A percentile compares a stretch with the other conserved stretches of the same genome.
Evolutionary conservation across 2,113 vertebrate species (phyloP).

Genomic region (Nibea coibor): DNA sequence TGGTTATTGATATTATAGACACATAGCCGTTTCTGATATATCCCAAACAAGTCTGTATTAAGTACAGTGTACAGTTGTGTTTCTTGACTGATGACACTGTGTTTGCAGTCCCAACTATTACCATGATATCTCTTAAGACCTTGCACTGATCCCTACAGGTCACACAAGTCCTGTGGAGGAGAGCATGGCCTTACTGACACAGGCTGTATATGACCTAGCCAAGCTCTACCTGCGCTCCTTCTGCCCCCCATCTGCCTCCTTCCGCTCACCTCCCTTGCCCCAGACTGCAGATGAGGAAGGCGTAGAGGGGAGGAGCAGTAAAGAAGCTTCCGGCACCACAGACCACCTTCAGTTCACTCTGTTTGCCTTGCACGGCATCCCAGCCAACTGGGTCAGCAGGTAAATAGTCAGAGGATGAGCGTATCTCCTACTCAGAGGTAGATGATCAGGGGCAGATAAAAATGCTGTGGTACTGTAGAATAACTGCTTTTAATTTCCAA

Average conservation of each 20-base stretch:
- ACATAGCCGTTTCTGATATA: background rate
- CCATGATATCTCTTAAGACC: background rate
- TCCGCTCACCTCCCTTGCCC: constrained; percentile 44
- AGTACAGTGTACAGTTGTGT: too few species aligned
- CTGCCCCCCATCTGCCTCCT: constrained; percentile 73
- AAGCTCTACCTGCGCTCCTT: constrained; percentile 88
- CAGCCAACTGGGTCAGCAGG: constrained; percentile 92
- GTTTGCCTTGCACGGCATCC: constrained; percentile 93
- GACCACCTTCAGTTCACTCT: constrained; percentile 96
- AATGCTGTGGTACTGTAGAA: background rate
- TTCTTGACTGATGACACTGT: background rate
- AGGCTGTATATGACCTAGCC: constrained; percentile 89
- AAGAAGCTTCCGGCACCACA: constrained; percentile 89
- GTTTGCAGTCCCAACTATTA: background rate
- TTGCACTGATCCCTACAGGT: constrained; percentile 52
- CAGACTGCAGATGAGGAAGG: constrained; percentile 40
- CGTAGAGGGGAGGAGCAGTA: constrained; percentile 71
- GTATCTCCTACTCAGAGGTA: too few species aligned
- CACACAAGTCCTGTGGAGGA: constrained; percentile 85
- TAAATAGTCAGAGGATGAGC: constrained; percentile 64
- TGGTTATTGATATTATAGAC: background rate
- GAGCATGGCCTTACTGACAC: constrained; percentile 86
- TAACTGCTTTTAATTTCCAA: background rate
- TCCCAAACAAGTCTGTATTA: background rate
- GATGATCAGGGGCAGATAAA: too few species aligned